Evolutionary conservation across 2,113 vertebrate genomes (phyloP).

Genomic region (Panurus biarmicus): DNA sequence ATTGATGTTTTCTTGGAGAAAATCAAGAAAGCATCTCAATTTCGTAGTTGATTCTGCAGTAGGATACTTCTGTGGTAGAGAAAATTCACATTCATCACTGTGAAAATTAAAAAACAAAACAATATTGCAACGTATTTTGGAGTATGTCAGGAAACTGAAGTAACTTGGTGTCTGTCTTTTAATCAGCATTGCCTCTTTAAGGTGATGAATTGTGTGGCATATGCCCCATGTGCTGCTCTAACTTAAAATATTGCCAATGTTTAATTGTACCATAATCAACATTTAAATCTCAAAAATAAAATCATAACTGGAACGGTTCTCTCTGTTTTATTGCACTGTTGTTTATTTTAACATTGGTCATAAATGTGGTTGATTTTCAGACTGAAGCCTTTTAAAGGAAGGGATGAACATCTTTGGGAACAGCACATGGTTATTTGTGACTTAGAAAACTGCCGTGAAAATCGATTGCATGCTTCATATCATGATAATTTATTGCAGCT

Average conservation of each 20-base stretch:
- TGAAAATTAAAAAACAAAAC: not conserved
- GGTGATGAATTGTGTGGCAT: not conserved
- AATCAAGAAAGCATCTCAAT: not conserved
- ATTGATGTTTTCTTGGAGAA: not conserved
- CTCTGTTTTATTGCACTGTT: not conserved
- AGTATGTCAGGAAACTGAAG: not conserved
- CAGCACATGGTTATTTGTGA: not conserved
- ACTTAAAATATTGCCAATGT: not conserved
- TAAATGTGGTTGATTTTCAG: not conserved
- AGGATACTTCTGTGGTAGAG: not conserved
- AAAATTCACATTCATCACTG: not conserved
- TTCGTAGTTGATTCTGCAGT: not conserved
- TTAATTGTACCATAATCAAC: not conserved
- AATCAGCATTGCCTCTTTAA: not conserved
- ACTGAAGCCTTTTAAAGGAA: not conserved
- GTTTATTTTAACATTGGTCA: not conserved
- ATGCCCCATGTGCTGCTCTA: not conserved
- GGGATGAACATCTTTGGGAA: not conserved
- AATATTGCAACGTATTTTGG: not conserved
- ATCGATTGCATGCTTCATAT: not conserved
- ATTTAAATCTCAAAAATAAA: not conserved
- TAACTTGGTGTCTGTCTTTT: not conserved
- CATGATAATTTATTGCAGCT: not conserved
- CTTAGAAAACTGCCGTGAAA: not conserved
- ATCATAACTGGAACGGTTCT: not conserved